These are phyloP conservation scores for Ridgeia piscesae DNA, from an alignment of 1,140 invertebrate species.

Conservation along the genomic window DNA sequence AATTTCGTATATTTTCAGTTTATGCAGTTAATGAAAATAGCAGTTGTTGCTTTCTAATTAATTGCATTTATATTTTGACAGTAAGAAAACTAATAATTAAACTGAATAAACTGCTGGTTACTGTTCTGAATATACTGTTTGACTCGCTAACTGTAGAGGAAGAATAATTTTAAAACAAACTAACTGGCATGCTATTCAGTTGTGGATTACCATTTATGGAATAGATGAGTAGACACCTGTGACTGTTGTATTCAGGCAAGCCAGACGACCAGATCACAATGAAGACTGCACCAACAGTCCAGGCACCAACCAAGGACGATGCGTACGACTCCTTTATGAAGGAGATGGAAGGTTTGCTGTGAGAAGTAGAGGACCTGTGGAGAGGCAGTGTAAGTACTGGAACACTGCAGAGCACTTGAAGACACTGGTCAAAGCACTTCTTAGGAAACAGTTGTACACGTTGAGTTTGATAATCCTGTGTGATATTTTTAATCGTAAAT, in stretches of 20 bases:
- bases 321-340: slow-evolving; percentile 98
- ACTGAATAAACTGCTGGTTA: no score
- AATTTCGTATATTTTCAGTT: slow-evolving; percentile 2
- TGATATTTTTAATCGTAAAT: no score
- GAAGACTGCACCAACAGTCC: slow-evolving; percentile 50
- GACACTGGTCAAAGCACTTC: no score
- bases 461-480: no score
- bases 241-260: slow-evolving; percentile 35
- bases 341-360: slow-evolving; percentile 93
- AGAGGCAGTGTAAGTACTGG: not conserved
- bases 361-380: slow-evolving; percentile 20
- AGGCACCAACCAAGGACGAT: slow-evolving; percentile 85
- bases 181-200: no score
- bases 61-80: not conserved
- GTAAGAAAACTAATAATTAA: no score
- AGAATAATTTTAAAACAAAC: no score
- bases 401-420: no score
- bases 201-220: no score
- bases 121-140: no score
- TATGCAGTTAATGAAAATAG: not conserved
- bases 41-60: not conserved
- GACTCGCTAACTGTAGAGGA: no score
- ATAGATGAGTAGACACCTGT: not conserved
- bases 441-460: no score
- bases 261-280: slow-evolving; percentile 42